Base-by-base conservation (phyloP, 2,888 invertebrate genomes). In the Chrysopilus asiliformis region DNA sequence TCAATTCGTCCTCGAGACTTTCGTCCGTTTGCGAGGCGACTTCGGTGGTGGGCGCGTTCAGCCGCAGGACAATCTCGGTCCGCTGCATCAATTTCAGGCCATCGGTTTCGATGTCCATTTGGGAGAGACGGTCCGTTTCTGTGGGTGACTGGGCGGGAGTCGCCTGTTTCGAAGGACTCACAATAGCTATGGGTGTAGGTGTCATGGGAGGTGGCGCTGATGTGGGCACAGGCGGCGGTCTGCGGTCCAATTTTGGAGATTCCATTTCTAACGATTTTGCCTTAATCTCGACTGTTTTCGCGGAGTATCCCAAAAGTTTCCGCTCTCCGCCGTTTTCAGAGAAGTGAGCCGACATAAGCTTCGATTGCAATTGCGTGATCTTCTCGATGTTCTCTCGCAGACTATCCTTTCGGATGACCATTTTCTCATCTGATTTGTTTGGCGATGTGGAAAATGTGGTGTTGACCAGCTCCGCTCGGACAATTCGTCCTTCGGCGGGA, bases 31-130 rank as follows among this genome's bases (percentile, higher is more conserved):
- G 71, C 28, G 71, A 71, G 26, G 69, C 67, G 10, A 72, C 73
- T 53, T 78, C 78, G 20, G 65, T 70, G 10, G 74, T 76, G 18
- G 67, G 56, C 3, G 74, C 65, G 51, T 73, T 74, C 2, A 76
- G 72, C 45, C 73, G 65, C 15, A 76, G 56, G 14, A 74, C 66
- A 7, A 76, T 66, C 53, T 76, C 76, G 44, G 74, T 73, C 49
- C 75, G 64, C 52, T 76, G 75, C 44, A 76, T 66, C 45, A 75
- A 53, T 41, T 71, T 70, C 29, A 74, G 55, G n/a, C 55, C 52
- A 34, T 63, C 61, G 10, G 49, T 51, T 35, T 48, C 51, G 7
- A 43, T 43, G 34, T 52, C 52, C 44, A 50, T 48, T 36, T 51
- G 48, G 1, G 50, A 45, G 29, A 51, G 45, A 16, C 38, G 36